phyloP scores from a whole-genome alignment of 2,113 vertebrate genomes.

The Myocastor coypus region DNA sequence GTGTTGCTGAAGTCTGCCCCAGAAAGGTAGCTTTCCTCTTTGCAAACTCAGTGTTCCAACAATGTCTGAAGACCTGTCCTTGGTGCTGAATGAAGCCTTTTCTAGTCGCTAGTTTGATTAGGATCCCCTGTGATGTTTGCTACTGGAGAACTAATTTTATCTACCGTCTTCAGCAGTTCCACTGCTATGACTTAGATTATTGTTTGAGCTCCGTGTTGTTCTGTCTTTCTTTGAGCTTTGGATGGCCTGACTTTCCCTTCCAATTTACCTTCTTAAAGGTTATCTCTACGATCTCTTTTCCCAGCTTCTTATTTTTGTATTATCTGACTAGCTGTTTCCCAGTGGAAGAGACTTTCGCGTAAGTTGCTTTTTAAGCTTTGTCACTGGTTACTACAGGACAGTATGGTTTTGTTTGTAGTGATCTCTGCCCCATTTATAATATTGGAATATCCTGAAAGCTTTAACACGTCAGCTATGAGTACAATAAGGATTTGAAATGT shows the following conservation, averaged over 20 bases:
- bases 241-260: not conserved
- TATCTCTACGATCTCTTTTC: not conserved
- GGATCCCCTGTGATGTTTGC: not conserved
- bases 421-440: not conserved
- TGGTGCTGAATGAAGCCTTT: not conserved
- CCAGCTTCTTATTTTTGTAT: not conserved
- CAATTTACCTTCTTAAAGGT: not conserved
- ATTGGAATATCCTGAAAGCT: not conserved
- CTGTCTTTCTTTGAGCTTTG: constrained; percentile 1
- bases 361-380: not conserved
- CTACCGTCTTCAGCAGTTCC: not conserved
- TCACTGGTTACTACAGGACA: not conserved
- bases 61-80: accelerated
- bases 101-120: not conserved
- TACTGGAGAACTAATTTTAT: not conserved
- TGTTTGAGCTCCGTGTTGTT: not conserved
- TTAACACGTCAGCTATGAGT: not conserved
- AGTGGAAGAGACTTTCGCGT: not conserved
- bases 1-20: not conserved
- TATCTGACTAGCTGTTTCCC: not conserved
- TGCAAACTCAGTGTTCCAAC: not conserved
- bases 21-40: not conserved
- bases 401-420: not conserved
- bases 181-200: not conserved
- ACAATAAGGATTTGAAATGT: not conserved